Evolutionary conservation across 2,888 invertebrate genomes (phyloP), one percentile per base, ranked within the genome.

Genomic region (Arge pagana): DNA sequence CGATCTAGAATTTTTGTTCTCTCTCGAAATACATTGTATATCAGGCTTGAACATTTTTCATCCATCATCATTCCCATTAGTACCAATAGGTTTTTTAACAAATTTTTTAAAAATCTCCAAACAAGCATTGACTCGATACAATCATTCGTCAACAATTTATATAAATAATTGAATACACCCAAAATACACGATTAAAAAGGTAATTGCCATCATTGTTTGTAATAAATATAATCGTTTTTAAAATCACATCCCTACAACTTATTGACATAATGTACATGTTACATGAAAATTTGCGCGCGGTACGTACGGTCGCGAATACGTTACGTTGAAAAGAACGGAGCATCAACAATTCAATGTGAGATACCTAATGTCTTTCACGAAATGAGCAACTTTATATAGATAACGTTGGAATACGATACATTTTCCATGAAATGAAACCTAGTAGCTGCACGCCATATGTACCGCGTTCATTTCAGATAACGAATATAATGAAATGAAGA

Each of bases 381-480:
- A 40, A 24, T 23, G 26, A 26, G n/a, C 5, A 15, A 7, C 24
- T 40, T 40, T 15, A 40, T 5, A n/a, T n/a, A 33, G n/a, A n/a
- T 33, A 33, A 33, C 13, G 2, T n/a, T n/a, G n/a, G n/a, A n/a
- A n/a, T n/a, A n/a, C n/a, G n/a, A n/a, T n/a, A n/a, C n/a, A n/a
- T n/a, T n/a, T n/a, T n/a, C n/a, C n/a, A n/a, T n/a, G n/a, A n/a
- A n/a, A n/a, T n/a, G n/a, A n/a, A n/a, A n/a, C n/a, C n/a, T n/a
- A n/a, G n/a, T n/a, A n/a, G n/a, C n/a, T n/a, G n/a, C 13, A 19
- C 31, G 13, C 31, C 31, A 30, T 31, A 31, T 13, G 15, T 43
- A 31, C 19, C 31, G 31, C 60, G 62, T 61, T 54, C 58, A 56
- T 52, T 56, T 56, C 56, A 63, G 63, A 66, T 66, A 63, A 62